These are phyloP conservation scores for Butastur rufipennis DNA, from an alignment of 2,113 vertebrate species.

Conservation along the genomic window DNA sequence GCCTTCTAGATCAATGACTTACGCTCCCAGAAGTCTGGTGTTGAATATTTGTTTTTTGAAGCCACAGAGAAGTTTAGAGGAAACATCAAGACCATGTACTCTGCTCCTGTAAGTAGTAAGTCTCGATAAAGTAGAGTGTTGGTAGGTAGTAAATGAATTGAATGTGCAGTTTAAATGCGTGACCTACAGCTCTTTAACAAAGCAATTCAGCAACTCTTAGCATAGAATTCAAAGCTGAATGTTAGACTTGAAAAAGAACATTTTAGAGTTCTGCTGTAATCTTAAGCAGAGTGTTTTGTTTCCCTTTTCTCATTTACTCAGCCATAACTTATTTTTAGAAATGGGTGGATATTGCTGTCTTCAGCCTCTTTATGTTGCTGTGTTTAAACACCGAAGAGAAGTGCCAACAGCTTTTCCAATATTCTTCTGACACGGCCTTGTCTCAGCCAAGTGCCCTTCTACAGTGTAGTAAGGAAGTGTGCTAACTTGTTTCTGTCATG, in stretches of 20 bases:
- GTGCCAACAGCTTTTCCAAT: neutral
- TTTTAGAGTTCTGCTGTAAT: neutral
- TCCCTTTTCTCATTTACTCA: neutral
- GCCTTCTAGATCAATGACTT: constrained; percentile 88
- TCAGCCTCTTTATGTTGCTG: neutral
- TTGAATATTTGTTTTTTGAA: constrained; percentile 89
- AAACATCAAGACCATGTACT: constrained; percentile 95
- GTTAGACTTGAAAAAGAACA: neutral
- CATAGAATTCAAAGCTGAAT: neutral
- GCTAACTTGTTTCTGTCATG: neutral
- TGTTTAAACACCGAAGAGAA: neutral
- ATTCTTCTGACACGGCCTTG: neutral
- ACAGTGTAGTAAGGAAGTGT: neutral
- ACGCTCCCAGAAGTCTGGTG: constrained; percentile 85
- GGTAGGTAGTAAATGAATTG: neutral
- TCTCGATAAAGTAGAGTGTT: neutral
- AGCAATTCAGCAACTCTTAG: neutral
- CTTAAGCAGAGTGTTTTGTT: neutral
- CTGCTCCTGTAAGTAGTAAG: constrained; percentile 83
- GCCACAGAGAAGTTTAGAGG: constrained; percentile 92
- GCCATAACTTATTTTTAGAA: neutral
- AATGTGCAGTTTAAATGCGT: neutral
- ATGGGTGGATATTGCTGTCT: neutral
- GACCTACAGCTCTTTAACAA: neutral
- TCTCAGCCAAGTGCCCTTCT: neutral